Evolutionary conservation across 2,888 invertebrate genomes (phyloP), one percentile per base, ranked within the genome.

Genomic region (Melanostoma scalare): DNA sequence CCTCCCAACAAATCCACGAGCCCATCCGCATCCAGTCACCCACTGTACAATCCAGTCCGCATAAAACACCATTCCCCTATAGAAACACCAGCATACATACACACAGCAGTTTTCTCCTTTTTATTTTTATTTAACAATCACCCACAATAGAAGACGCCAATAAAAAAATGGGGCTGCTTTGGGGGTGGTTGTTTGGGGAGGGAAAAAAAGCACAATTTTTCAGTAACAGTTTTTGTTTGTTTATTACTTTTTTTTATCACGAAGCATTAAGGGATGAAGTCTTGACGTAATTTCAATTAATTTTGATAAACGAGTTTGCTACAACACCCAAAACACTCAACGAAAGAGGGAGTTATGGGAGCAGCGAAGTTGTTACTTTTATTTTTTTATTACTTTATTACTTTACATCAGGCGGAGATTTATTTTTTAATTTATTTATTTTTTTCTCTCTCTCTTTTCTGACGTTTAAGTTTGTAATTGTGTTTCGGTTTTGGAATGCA

Each of bases 211-310:
- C 46, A 69, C 20, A 73, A 73, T 75, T 80, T 80, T 75, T 75
- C 68, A 82, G 77, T 73, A 9, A 63, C 50, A 65, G 30, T 68
- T 38, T 72, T 69, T 20, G 20, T 69, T 38, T 72, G 48, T 75
- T 36, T 58, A 40, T 53, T 58, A 52, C 52, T 38, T 72, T 76
- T 55, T 67, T 68, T 72, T 68, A 74, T 35, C 58, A 67, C 48
- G 58, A 31, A 46, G 67, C 74, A 79, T 79, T 84, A 79, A 61
- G 75, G 84, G 84, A 79, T 84, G 72, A 75, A 55, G 61, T 71
- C 67, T 38, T 79, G 84, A 84, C 84, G 84, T 84, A 71, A 84
- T 84, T 84, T 84, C 84, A 84, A 84, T 84, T 84, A 84, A 84
- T 84, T 84, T 79, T 84, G 84, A 84, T 84, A 79, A 78, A 84